Conservation (phyloP, 2,113 vertebrate species). For the Columba livia region DNA sequence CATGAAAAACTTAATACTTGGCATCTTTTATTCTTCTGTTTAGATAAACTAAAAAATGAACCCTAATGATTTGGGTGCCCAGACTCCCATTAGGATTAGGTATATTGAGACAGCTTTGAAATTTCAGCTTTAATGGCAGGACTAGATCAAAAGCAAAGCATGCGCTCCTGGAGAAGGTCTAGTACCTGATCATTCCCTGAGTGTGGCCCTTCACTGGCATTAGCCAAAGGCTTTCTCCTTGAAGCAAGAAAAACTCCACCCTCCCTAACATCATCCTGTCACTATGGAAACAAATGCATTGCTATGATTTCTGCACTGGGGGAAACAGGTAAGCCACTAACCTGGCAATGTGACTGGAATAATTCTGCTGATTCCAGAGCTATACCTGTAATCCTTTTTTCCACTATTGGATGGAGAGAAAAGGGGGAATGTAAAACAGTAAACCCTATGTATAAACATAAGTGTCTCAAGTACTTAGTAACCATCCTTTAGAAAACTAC, state of each 20-base stretch:
- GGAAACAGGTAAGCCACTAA: neutral
- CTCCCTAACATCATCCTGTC: neutral
- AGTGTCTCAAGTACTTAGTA: neutral
- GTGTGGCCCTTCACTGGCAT: constrained; percentile 17
- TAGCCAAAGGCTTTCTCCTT: constrained; percentile 34
- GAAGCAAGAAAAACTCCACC: constrained; percentile 25
- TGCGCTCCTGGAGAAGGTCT: constrained; percentile 47
- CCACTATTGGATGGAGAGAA: neutral
- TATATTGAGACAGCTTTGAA: neutral
- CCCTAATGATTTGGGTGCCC: neutral
- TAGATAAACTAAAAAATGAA: constrained; percentile 35
- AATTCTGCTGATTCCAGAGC: neutral
- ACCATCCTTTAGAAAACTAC: neutral
- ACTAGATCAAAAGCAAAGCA: constrained; percentile 48
- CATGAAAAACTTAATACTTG: constrained; percentile 46
- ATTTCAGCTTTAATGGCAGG: neutral
- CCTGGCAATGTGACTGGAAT: neutral
- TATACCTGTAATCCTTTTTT: neutral
- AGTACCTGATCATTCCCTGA: constrained; percentile 47
- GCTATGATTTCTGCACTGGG: neutral
- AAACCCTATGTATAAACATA: neutral
- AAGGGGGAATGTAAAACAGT: neutral
- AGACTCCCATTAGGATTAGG: neutral
- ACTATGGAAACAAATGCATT: neutral
- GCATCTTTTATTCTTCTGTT: constrained; percentile 42